Evolutionary conservation across 2,113 vertebrate species (phyloP).

Genomic region (Sciurus niger): DNA sequence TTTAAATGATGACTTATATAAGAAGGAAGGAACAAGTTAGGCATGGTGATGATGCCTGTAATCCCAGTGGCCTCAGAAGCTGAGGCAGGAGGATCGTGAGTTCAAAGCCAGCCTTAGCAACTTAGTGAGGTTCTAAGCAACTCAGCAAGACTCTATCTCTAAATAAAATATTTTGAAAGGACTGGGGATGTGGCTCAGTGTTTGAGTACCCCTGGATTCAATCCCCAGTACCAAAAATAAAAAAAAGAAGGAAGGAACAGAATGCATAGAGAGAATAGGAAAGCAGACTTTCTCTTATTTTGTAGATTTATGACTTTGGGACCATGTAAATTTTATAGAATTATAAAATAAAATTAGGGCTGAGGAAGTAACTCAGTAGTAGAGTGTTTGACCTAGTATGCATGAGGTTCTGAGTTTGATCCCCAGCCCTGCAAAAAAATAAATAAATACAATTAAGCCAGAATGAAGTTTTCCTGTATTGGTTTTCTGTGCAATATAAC

Average conservation of each 20-base stretch:
- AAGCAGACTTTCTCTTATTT: constrained; percentile 30
- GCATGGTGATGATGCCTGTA: no score
- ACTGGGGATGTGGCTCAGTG: no score
- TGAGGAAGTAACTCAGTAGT: not conserved
- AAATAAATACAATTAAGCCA: not conserved
- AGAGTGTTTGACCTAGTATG: not conserved
- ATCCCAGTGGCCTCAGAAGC: no score
- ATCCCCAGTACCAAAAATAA: no score
- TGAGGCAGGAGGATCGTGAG: no score
- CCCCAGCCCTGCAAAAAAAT: not conserved
- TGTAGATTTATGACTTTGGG: constrained; percentile 42
- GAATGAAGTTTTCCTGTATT: constrained; percentile 32
- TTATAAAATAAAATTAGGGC: not conserved
- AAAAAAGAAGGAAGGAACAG: not conserved
- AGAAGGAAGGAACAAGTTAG: not conserved
- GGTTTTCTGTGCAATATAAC: not conserved
- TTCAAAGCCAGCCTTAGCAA: no score
- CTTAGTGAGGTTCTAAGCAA: no score
- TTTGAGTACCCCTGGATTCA: no score
- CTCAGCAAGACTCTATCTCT: no score
- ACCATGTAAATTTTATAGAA: constrained; percentile 16
- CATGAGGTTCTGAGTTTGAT: not conserved
- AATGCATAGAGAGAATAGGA: not conserved
- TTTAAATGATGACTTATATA: not conserved
- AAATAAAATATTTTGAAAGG: not conserved